A percentile compares a stretch with the other conserved stretches of the same genome.
Conservation (phyloP, 2,888 invertebrate genomes). For the Drosophila suboccidentalis region DNA sequence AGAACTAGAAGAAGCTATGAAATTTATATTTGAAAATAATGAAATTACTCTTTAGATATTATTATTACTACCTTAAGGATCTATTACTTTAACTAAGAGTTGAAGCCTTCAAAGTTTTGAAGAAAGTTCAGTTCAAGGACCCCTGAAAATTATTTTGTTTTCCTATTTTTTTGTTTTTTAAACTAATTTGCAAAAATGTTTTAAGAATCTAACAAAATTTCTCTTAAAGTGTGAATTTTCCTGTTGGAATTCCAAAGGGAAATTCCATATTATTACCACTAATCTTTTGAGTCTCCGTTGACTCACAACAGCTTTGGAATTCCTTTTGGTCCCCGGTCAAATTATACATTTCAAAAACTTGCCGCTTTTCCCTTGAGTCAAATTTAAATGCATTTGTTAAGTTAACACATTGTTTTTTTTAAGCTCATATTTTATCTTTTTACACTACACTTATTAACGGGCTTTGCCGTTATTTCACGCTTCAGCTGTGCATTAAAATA, state of each 20-base stretch:
- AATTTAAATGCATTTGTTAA: conserved; percentile 4
- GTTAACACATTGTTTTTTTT: background rate
- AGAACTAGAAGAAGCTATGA: background rate
- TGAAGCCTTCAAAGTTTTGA: too few species aligned
- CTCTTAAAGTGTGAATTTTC: background rate
- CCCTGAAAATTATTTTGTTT: too few species aligned
- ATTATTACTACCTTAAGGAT: background rate
- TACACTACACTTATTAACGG: conserved; percentile 10
- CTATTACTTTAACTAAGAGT: background rate
- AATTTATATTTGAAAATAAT: too few species aligned
- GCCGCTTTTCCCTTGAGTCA: background rate
- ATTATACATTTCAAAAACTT: background rate
- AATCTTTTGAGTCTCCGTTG: background rate
- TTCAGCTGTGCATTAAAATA: conserved; percentile 26
- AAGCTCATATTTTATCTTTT: background rate
- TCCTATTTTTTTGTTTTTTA: too few species aligned
- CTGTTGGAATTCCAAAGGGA: background rate
- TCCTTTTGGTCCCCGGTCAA: background rate
- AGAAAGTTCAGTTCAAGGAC: too few species aligned
- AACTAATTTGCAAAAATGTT: too few species aligned
- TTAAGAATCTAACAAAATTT: background rate
- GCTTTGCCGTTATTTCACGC: conserved; percentile 16
- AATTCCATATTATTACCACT: background rate
- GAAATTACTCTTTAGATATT: background rate
- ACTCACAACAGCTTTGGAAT: background rate